Conservation (phyloP, 1,140 invertebrate genomes). For the Hestina assimilis region DNA sequence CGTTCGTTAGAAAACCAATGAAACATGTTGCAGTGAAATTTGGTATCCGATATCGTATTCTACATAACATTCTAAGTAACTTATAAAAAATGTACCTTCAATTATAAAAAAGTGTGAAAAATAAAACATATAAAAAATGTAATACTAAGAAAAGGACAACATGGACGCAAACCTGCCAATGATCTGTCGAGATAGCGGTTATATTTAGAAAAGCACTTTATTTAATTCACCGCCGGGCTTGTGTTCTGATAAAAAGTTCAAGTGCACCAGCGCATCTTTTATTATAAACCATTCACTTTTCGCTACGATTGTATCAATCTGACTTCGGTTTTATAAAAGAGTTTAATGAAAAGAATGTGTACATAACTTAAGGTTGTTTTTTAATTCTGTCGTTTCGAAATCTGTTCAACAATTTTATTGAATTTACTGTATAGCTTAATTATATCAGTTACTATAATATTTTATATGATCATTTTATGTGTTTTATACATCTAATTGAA, state of each 20-base stretch:
- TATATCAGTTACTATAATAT: no score
- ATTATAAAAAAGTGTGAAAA: conserved; percentile 70
- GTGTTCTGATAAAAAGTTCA: conserved; percentile 67
- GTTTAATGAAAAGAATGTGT: conserved; percentile 8
- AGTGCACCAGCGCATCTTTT: conserved; percentile 26
- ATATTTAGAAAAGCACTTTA: conserved; percentile 77
- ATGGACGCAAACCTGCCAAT: conserved; percentile 70
- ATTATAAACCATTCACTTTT: conserved; percentile 65
- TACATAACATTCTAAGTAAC: conserved; percentile 21
- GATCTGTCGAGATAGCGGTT: conserved; percentile 70
- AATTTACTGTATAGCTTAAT: no score
- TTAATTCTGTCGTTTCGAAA: not conserved
- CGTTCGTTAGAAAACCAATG: no score
- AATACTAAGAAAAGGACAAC: conserved; percentile 47
- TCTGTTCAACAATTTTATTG: no score
- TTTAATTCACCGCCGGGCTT: conserved; percentile 68
- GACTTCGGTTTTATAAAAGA: conserved; percentile 22
- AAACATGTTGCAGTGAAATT: no score
- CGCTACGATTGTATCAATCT: conserved; percentile 66
- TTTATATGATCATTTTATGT: no score
- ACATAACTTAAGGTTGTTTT: conserved; percentile 18
- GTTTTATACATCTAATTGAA: no score
- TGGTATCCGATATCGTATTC: no score
- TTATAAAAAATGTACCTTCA: conserved; percentile 43
- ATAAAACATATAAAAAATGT: conserved; percentile 55